Evolutionary conservation across 2,113 vertebrate genomes (phyloP).

Genomic region (Pica pica): DNA sequence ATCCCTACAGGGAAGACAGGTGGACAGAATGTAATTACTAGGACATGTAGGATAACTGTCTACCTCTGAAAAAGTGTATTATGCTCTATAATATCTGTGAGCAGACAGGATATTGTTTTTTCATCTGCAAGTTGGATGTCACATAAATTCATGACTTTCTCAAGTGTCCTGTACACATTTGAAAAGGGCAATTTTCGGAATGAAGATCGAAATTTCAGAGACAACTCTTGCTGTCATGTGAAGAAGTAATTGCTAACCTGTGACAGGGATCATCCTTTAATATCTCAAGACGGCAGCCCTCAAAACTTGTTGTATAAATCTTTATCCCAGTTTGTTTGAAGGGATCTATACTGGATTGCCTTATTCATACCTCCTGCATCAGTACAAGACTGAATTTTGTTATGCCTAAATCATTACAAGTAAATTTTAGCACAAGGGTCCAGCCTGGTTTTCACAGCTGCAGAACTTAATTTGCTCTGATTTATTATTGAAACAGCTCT

Average conservation of each 20-base stretch:
- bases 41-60: neutral
- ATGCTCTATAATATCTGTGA: neutral
- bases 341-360: neutral
- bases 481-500: neutral
- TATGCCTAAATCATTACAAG: neutral
- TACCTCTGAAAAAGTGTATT: neutral
- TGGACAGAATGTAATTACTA: conserved; percentile 28
- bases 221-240: neutral
- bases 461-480: conserved; percentile 29
- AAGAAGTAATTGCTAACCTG: neutral
- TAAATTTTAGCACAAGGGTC: neutral
- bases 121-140: neutral
- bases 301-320: neutral
- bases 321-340: neutral
- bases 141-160: neutral
- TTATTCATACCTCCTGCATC: neutral
- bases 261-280: neutral
- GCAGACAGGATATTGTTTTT: neutral
- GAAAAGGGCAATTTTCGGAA: neutral
- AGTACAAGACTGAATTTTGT: neutral
- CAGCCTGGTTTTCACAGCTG: neutral
- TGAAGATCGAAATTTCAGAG: conserved; percentile 26
- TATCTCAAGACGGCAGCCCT: neutral
- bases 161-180: neutral
- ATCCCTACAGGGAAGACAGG: neutral